phyloP scores from a whole-genome alignment of 2,888 invertebrate genomes.

The Acanthacorydalis orientalis region DNA sequence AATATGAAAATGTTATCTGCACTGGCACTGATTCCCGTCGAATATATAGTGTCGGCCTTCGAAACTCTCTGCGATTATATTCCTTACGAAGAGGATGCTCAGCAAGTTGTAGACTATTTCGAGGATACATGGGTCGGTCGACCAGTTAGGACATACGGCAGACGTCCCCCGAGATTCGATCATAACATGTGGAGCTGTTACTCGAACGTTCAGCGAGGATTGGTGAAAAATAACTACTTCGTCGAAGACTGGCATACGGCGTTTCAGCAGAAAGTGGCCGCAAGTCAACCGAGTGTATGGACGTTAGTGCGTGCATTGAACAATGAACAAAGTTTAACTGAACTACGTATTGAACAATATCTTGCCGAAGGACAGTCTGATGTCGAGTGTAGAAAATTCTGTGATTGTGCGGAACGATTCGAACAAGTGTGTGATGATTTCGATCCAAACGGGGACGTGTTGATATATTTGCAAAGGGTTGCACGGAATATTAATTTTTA shows the following conservation, averaged over 20 bases:
- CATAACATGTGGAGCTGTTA: slow-evolving; percentile 6
- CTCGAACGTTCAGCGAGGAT: slow-evolving; percentile 1
- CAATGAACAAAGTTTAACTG: slow-evolving; percentile 7
- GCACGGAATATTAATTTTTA: neutral
- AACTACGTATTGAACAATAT: slow-evolving; percentile 7
- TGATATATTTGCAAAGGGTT: neutral
- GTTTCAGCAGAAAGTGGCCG: slow-evolving; percentile 7
- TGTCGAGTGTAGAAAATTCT: neutral
- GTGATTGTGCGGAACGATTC: neutral
- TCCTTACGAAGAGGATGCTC: slow-evolving; percentile 3
- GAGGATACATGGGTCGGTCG: slow-evolving; percentile 9
- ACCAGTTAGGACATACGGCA: slow-evolving; percentile 4
- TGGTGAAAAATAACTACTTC: slow-evolving; percentile 8
- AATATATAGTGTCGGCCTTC: slow-evolving; percentile 6
- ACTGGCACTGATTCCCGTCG: slow-evolving; percentile 9
- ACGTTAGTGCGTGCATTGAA: slow-evolving; percentile 7
- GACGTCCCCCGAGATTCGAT: slow-evolving; percentile 5
- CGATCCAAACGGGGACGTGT: neutral
- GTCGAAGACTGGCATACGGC: slow-evolving; percentile 10
- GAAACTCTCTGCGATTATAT: slow-evolving; percentile 3
- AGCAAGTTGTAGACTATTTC: slow-evolving; percentile 6
- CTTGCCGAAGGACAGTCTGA: neutral
- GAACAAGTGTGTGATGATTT: neutral
- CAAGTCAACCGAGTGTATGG: slow-evolving; percentile 8
- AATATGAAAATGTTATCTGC: slow-evolving; percentile 8